A percentile compares a stretch with the other conserved stretches of the same genome.
Conservation (phyloP, 2,797 vertebrate genomes). For the Rhinichthys osculus region DNA sequence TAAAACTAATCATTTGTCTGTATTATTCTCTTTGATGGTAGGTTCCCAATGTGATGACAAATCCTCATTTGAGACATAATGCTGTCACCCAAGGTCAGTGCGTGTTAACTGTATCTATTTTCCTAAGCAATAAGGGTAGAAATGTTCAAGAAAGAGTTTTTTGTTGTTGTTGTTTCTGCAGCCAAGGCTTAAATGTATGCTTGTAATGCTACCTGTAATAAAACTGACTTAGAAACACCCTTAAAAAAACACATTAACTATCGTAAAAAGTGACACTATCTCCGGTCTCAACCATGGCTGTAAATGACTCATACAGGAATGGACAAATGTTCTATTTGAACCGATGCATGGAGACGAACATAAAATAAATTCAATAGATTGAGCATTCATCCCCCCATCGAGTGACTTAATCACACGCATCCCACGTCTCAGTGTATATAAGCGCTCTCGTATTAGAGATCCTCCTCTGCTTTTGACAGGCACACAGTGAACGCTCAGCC, state of each 20-base stretch:
- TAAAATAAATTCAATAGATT: constrained; percentile 27
- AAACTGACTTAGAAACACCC: constrained; percentile 2
- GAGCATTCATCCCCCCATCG: constrained; percentile 38
- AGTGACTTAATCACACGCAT: constrained; percentile 46
- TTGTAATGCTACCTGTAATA: not conserved
- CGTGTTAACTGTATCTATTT: not conserved
- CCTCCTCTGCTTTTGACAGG: constrained; percentile 46
- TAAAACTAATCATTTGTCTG: not conserved
- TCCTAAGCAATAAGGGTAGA: not conserved
- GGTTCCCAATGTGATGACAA: not conserved
- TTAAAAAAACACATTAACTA: not conserved
- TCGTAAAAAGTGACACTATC: constrained; percentile 10
- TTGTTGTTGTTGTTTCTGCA: not conserved
- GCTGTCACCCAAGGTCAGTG: not conserved
- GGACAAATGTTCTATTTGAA: constrained; percentile 12
- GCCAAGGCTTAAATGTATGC: not conserved
- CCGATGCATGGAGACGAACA: not conserved
- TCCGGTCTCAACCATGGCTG: not conserved
- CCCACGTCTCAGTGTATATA: constrained; percentile 33
- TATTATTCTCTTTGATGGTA: not conserved
- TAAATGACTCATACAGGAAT: not conserved
- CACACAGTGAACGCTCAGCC: constrained; percentile 19
- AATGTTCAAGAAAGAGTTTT: not conserved
- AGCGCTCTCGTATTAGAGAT: constrained; percentile 21
- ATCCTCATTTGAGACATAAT: not conserved